phyloP scores from a whole-genome alignment of 2,888 invertebrate species.

The Synergus umbraculus region DNA sequence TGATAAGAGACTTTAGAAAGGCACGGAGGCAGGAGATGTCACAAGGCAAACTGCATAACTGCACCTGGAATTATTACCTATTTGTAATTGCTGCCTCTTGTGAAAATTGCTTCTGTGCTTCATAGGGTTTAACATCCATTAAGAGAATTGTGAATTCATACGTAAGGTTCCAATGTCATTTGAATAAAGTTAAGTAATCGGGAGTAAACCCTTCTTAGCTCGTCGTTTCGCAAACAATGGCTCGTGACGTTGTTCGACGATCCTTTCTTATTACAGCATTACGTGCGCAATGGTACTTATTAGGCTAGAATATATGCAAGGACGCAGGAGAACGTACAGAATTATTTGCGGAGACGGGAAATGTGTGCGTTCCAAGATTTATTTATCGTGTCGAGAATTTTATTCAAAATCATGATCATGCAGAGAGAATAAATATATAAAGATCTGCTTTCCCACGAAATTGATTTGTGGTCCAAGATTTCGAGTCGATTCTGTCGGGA shows the following conservation, averaged over 20 bases:
- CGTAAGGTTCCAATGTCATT: not conserved
- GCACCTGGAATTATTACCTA: slow-evolving; percentile 62
- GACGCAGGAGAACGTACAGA: slow-evolving; percentile 15
- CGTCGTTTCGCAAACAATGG: slow-evolving; percentile 35
- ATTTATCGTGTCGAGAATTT: slow-evolving; percentile 11
- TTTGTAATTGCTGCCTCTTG: slow-evolving; percentile 52
- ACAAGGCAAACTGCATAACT: slow-evolving; percentile 74
- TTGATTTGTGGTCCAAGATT: not conserved
- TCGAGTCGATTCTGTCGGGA: not conserved
- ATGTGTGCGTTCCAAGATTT: slow-evolving; percentile 21
- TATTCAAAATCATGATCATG: not conserved
- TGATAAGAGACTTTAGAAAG: slow-evolving; percentile 70
- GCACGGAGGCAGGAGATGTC: slow-evolving; percentile 68
- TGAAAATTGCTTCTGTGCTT: too few species aligned
- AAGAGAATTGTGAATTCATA: not conserved
- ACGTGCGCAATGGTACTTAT: slow-evolving; percentile 35
- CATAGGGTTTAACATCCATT: too few species aligned
- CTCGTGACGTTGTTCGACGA: slow-evolving; percentile 24
- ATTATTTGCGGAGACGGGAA: slow-evolving; percentile 6
- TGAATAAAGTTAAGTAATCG: slow-evolving; percentile 23
- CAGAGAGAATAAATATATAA: not conserved
- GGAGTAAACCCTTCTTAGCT: slow-evolving; percentile 23
- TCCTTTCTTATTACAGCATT: slow-evolving; percentile 41
- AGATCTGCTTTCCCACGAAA: too few species aligned
- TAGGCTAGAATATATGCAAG: slow-evolving; percentile 39